Base-by-base conservation (phyloP, 2,888 invertebrate species). In the Cheilosia pagana region DNA sequence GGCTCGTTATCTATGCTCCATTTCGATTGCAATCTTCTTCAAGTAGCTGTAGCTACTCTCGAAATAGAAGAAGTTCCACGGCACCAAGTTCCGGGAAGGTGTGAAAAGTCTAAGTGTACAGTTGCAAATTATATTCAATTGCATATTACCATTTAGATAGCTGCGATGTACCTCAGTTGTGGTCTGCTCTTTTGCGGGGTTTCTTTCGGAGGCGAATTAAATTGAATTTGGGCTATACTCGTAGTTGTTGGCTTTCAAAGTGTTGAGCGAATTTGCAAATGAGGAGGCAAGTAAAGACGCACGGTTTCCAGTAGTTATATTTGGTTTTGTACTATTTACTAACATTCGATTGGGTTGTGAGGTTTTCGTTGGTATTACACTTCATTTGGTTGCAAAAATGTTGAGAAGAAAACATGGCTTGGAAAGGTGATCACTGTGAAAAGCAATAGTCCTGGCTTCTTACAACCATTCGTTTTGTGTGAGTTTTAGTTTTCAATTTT, bases 111-210 rank as follows among this genome's bases (percentile, higher is more conserved):
- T 67, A 71, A 71, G 75, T 81, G 75, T 75, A 85, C 75, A 85
- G 81, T 85, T 85, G 85, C 85, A 85, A 85, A 85, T 85, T 81
- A 81, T 81, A 81, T 85, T 85, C 85, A 85, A 85, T 85, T 85
- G 79, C 85, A 76, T 81, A 81, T 85, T 85, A 85, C 74, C 85
- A 85, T 85, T 85, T 85, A 85, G 75, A 85, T 85, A 85, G 81
- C 52, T 70, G 50, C 35, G 48, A 39, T 59, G 50, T 39, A 77
- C 14, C 59, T 70, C 48, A 12, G 19, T 45, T 10, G 23, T 55
- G 39, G 19, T 50, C 39, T 31, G 35, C 57, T 28, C 21, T 70
- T 31, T 70, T 62, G 45, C 12, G 0, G 5, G 45, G 41, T n/a
- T 43, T 50, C 59, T 67, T 16, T 70, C 70, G 41, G 68, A 39